Base-by-base conservation (phyloP, 2,888 invertebrate species). In the Acanthosoma haemorrhoidale region DNA sequence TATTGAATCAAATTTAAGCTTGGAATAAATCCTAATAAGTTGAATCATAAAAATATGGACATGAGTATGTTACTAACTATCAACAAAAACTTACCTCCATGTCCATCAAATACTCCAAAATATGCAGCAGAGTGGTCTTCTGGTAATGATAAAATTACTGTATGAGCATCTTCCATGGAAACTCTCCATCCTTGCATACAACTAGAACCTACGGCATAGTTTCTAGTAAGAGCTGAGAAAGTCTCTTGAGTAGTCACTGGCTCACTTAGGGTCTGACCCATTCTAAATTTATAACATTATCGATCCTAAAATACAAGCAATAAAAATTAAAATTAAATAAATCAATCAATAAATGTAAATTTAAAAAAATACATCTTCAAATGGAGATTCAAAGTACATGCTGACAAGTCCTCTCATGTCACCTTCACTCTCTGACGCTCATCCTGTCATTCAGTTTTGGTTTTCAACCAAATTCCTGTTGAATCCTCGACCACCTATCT, bases 121-220 rank as follows among this genome's bases (percentile, higher is more conserved):
- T 93, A 99, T 3, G 96, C 88, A 34, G 95, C 89, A 21, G 88
- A 89, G 31, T 94, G 93, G 80, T 99, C 98, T 78, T 95, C 95
- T 2, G 94, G 94, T 74, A 95, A 80, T 0, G 94, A 90, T 15
- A 99, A 82, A 75, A 99, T 91, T 77, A 97, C 96, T 61, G 96
- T 96, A 80, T 99, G 99, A 0, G 96, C 93, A 82, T 99, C 99
- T 83, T 99, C 99, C 99, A 99, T 99, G 75, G 94, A 94, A 70
- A 96, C 90, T 73, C 99, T 84, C 99, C 99, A 99, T 80, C 99
- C 99, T 82, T 99, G 99, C 98, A 99, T 99, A 79, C 94, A 96
- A 18, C 96, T 96, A 1, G 96, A 94, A n/a, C 95, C 98, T 4
- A 99, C 95, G 76, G 85, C 82, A 75, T 84, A 84, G 39, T 84